Evolutionary conservation across 2,797 vertebrate genomes (phyloP).

Genomic region (Poecilia velifera): DNA sequence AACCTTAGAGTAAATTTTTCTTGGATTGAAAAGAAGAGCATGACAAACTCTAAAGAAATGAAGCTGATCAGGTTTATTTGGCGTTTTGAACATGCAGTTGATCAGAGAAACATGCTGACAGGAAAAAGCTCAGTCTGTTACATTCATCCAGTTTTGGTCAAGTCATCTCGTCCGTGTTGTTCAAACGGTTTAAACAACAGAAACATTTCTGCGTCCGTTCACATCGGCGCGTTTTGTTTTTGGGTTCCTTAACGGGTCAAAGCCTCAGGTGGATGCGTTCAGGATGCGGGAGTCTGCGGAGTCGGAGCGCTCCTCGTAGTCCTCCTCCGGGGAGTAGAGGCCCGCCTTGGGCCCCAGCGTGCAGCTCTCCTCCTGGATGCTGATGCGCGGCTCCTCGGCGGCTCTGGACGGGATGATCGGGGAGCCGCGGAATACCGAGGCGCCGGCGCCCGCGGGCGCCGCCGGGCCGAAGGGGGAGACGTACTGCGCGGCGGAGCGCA

Average conservation of each 20-base stretch:
- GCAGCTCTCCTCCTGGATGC: slow-evolving; percentile 88
- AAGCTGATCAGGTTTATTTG: slow-evolving; percentile 86
- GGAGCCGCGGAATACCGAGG: slow-evolving; percentile 87
- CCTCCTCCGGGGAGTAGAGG: slow-evolving; percentile 92
- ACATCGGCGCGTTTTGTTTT: slow-evolving; percentile 23
- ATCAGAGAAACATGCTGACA: slow-evolving; percentile 89
- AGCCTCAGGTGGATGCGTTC: slow-evolving; percentile 85
- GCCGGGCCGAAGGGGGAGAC: slow-evolving; percentile 89
- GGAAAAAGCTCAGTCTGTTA: slow-evolving; percentile 60
- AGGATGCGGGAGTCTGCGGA: slow-evolving; percentile 95
- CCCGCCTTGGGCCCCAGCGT: slow-evolving; percentile 88
- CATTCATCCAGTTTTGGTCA: slow-evolving; percentile 56
- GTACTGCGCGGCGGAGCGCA: slow-evolving; percentile 90
- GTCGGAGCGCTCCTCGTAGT: slow-evolving; percentile 95
- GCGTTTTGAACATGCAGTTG: slow-evolving; percentile 92
- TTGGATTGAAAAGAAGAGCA: neutral
- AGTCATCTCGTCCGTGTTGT: slow-evolving; percentile 21
- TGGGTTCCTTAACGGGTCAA: slow-evolving; percentile 27
- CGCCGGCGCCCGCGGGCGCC: slow-evolving; percentile 71
- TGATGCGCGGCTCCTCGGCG: slow-evolving; percentile 87
- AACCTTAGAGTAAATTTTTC: neutral
- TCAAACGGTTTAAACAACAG: slow-evolving; percentile 9
- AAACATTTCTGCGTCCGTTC: slow-evolving; percentile 16
- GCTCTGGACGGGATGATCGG: slow-evolving; percentile 86
- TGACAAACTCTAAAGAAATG: neutral